Evolutionary conservation across 1,140 invertebrate species (phyloP).

Genomic region (Reticulitermes speratus): DNA sequence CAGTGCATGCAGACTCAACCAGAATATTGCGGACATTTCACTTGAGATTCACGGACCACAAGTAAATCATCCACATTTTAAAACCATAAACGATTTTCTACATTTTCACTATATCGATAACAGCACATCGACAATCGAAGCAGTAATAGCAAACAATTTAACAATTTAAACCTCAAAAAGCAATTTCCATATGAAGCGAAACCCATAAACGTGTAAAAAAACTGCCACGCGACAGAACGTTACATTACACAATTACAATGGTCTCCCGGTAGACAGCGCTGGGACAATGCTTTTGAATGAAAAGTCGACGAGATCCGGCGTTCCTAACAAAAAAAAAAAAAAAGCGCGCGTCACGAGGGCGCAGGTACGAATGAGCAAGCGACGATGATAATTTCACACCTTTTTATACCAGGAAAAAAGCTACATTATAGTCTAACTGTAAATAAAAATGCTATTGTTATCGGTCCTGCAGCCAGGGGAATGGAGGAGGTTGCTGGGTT

Average conservation of each 20-base stretch:
- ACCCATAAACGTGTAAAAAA: not conserved
- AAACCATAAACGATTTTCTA: not conserved
- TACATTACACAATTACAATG: constrained; percentile 4
- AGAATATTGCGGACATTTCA: not conserved
- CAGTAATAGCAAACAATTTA: not conserved
- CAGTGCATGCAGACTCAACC: no score
- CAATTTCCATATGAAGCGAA: not conserved
- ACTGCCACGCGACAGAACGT: not conserved
- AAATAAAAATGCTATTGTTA: constrained; percentile 6
- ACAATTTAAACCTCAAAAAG: not conserved
- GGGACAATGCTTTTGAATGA: not conserved
- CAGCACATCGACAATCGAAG: not conserved
- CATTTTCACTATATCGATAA: not conserved
- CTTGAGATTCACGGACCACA: not conserved
- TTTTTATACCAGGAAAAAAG: constrained; percentile 14
- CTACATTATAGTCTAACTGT: constrained; percentile 16
- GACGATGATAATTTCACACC: constrained; percentile 15
- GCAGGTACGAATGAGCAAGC: not conserved
- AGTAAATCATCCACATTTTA: not conserved
- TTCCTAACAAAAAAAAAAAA: not conserved
- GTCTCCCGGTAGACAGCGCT: not conserved
- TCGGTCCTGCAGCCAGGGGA: not conserved
- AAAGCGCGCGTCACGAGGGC: not conserved
- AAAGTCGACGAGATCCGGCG: not conserved
- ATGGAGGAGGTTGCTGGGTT: not conserved